Conservation (phyloP, 2,797 vertebrate species). For the Apogon talboti region DNA sequence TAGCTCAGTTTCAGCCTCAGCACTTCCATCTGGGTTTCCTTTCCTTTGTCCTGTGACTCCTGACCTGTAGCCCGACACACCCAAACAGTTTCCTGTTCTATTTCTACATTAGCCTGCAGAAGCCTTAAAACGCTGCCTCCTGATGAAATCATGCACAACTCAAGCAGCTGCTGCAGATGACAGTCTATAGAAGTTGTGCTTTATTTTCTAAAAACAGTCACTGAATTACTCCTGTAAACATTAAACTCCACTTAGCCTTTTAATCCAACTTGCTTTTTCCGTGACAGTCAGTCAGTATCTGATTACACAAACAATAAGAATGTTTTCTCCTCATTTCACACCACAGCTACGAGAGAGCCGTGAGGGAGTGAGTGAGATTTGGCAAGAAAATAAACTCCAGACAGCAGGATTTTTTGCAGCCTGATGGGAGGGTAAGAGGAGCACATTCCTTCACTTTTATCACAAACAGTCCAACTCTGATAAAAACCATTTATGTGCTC, state of each 20-base stretch:
- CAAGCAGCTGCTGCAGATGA: slow-evolving; percentile 1
- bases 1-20: slow-evolving; percentile 71
- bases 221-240: slow-evolving; percentile 7
- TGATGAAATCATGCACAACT: slow-evolving; percentile 1
- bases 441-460: slow-evolving; percentile 75
- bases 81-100: slow-evolving; percentile 74
- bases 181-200: not conserved
- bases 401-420: slow-evolving; percentile 61
- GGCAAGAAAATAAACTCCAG: slow-evolving; percentile 55
- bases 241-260: slow-evolving; percentile 40
- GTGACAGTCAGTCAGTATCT: slow-evolving; percentile 15
- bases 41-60: slow-evolving; percentile 82
- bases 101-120: slow-evolving; percentile 30
- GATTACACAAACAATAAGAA: slow-evolving; percentile 49
- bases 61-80: slow-evolving; percentile 79
- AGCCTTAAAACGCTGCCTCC: slow-evolving; percentile 17
- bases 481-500: slow-evolving; percentile 53
- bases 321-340: slow-evolving; percentile 25
- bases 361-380: slow-evolving; percentile 43
- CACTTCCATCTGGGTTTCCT: slow-evolving; percentile 82
- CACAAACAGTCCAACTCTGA: slow-evolving; percentile 66
- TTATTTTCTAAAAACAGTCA: not conserved
- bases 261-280: slow-evolving; percentile 30
- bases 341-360: slow-evolving; percentile 33
- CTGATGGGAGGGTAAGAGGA: slow-evolving; percentile 51